These are phyloP conservation scores for Agrochola lota DNA, from an alignment of 2,888 invertebrate species.

Conservation along the genomic window DNA sequence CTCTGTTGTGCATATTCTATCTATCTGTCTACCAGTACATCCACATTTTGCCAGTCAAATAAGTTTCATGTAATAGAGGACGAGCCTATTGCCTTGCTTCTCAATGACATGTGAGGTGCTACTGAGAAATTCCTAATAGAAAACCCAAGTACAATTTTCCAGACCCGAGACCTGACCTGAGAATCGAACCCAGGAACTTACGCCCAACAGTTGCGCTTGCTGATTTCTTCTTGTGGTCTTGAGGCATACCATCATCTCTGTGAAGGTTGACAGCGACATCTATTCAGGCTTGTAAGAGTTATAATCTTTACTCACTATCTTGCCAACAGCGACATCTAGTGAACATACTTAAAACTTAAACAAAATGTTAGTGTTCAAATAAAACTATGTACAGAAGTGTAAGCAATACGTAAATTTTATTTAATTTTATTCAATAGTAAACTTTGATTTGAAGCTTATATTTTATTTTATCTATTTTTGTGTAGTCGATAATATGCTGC, in stretches of 20 bases:
- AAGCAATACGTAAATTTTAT: neutral
- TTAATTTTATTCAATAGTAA: neutral
- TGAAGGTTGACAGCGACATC: conserved; percentile 23
- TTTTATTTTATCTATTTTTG: neutral
- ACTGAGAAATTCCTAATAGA: neutral
- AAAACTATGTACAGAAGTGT: neutral
- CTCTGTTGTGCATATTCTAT: neutral
- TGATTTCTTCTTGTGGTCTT: neutral
- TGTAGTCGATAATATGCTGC: too few relatives aligned
- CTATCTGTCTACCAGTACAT: neutral
- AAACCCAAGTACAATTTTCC: neutral
- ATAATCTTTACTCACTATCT: too few relatives aligned
- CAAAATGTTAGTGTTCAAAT: neutral
- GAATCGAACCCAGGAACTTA: neutral
- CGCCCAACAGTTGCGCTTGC: neutral
- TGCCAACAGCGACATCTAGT: conserved; percentile 25
- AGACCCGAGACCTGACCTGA: too few relatives aligned
- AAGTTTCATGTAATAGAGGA: neutral
- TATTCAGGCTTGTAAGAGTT: neutral
- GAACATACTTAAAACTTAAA: neutral
- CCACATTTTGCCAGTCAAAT: neutral
- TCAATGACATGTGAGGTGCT: neutral
- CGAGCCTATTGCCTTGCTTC: neutral
- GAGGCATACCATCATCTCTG: too few relatives aligned
- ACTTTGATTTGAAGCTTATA: too few relatives aligned